Conservation (phyloP, 2,797 vertebrate genomes). For the Cheracebus regulus region DNA sequence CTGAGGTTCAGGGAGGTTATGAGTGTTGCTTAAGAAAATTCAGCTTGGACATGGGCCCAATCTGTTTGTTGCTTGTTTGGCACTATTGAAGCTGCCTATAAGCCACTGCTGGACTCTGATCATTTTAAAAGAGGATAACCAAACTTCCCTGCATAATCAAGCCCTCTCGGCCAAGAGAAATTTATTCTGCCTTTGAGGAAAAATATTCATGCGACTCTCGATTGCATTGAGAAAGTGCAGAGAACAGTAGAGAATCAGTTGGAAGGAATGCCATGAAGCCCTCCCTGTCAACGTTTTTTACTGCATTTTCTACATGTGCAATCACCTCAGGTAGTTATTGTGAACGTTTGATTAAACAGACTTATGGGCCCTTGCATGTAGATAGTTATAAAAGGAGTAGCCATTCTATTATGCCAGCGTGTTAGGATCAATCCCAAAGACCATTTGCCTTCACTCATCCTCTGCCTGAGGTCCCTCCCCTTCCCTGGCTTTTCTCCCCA, state of each 20-base stretch:
- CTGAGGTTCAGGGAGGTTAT: not conserved
- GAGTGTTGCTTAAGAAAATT: not conserved
- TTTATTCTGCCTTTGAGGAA: not conserved
- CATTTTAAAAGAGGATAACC: not conserved
- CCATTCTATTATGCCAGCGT: not conserved
- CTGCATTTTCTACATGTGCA: not conserved
- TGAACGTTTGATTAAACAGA: not conserved
- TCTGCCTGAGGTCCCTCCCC: not conserved
- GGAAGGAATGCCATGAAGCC: not conserved
- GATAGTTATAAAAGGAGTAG: not conserved
- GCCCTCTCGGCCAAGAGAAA: not conserved
- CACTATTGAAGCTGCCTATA: not conserved
- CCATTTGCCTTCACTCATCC: not conserved
- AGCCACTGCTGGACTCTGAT: not conserved
- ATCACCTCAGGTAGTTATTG: not conserved
- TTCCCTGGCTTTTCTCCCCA: not conserved
- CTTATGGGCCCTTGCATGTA: not conserved
- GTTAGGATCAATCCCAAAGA: not conserved
- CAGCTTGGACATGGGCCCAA: not conserved
- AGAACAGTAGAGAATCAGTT: not conserved
- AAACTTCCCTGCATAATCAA: not conserved
- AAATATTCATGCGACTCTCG: not conserved
- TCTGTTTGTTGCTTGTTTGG: not conserved
- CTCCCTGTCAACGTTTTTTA: not conserved
- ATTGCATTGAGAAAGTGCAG: slow-evolving; percentile 10